Evolutionary conservation across 2,113 vertebrate species (phyloP), one percentile per base, ranked within the genome.

Genomic region (Irena cyanogastra): DNA sequence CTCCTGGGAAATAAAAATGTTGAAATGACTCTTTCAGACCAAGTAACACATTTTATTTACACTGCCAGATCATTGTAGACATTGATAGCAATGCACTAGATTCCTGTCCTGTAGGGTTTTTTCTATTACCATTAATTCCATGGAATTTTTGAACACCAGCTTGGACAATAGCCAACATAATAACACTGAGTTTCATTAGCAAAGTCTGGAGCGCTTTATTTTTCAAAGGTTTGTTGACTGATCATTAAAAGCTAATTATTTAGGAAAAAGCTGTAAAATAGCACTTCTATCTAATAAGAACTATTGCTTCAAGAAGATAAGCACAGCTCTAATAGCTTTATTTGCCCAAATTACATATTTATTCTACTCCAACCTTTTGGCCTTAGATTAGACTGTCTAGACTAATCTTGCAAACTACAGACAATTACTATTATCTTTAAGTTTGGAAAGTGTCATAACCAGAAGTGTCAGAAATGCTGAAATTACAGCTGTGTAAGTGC

Each of bases 241-340:
- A 86, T 78, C 88, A 93, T 83, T 86, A 96, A 74, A 90, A 84
- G 56, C 72, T 93, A 92, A 95, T 94, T 89, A 92, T 86, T 97
- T 89, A 63, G 30, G 47, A 26, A 91, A 93, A 92, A 49, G 35
- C 59, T 92, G 83, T 71, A 80, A 95, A 93, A 90, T 30, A 93
- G 56, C 83, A 90, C 68, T 93, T 86, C 26, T 13, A 70, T 61
- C 78, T 91, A 95, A 56, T 61, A 89, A 53, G 57, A 95, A 72
- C 72, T 57, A 87, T 42, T 69, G 49, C 44, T 23, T 86, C 66
- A 90, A 63, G 75, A 71, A 85, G 84, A 88, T 83, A 90, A 94
- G 75, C 52, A 89, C 44, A 56, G 52, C 66, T 83, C 64, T 75
- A 83, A 90, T 27, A 70, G 85, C 60, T 83, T 88, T 70, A 83